Evolutionary conservation across 92 coral and sea anemone species (phyloP), one percentile per base, ranked within the genome.

Genomic region (Zoanthus solanderi): DNA sequence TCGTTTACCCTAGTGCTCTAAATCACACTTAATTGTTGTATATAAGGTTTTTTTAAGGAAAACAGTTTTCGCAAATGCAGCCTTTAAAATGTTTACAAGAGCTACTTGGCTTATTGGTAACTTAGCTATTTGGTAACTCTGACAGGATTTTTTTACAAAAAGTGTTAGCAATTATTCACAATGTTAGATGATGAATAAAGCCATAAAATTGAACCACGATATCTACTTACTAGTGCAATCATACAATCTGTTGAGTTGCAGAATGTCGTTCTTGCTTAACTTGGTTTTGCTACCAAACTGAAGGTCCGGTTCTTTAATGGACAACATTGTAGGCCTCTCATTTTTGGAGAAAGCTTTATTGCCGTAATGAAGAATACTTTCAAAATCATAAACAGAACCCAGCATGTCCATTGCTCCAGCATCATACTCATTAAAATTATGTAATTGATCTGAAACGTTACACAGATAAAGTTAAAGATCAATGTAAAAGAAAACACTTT

Each of bases 361-460:
- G 30, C 96, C 95, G 83, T 94, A 94, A 79, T 94, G 96, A 92
- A 94, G 93, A 4, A 87, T 65, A 69, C 96, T 94, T 11, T 90
- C 77, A 88, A 90, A 94, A 84, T 94, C 96, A 86, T 94, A 94
- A 87, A 92, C 78, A 4, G 93, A 94, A 6, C 95, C 96, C 15
- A 75, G 93, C 60, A 75, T n/a, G 90, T 94, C 96, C 66, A 94
- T 83, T 0, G 89, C 82, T 13, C 79, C 80, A 46, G 89, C 86
- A 29, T 93, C 73, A 83, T 94, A 92, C 46, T 69, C 54, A 74
- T 94, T 94, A 72, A 94, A 94, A 72, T 94, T 94, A 61, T 88
- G 86, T 17, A 78, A 52, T 71, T 92, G 94, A 0, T 87, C 98
- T 94, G 79, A 13, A 17, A 45, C 34, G 17, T 14, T 2, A 56